Percentiles rank a stretch among this genome's conserved stretches.
Conservation (phyloP, 2,797 vertebrate species). For the Coendou prehensilis region DNA sequence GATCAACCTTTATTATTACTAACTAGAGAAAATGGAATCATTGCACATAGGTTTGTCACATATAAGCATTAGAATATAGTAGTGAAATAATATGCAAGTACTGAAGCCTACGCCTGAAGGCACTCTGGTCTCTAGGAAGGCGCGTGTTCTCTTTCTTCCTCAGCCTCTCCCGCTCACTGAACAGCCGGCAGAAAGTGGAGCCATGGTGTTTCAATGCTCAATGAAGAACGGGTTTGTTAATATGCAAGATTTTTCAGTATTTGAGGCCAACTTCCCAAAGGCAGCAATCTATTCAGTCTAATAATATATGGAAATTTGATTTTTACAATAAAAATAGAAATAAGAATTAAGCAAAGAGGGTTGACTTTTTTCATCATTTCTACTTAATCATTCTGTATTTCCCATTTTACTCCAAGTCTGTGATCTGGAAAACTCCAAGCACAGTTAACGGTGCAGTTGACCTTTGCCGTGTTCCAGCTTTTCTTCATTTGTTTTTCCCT, state of each 20-base stretch:
- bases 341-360: background rate
- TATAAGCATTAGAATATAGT: background rate
- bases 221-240: background rate
- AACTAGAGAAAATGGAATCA: background rate
- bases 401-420: background rate
- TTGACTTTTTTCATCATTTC: conserved; percentile 30
- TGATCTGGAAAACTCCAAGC: background rate
- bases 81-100: background rate
- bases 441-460: background rate
- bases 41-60: background rate
- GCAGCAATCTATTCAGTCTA: background rate
- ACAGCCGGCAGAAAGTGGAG: background rate
- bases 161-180: background rate
- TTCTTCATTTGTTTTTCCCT: background rate
- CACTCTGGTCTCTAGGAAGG: background rate
- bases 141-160: background rate
- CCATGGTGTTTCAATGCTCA: background rate
- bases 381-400: background rate
- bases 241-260: background rate
- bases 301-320: background rate
- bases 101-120: background rate
- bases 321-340: conserved; percentile 38
- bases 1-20: conserved; percentile 33
- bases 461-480: background rate
- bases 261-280: background rate